These are phyloP conservation scores for Pelodiscus sinensis DNA, from an alignment of 2,113 vertebrate species.

Conservation along the genomic window DNA sequence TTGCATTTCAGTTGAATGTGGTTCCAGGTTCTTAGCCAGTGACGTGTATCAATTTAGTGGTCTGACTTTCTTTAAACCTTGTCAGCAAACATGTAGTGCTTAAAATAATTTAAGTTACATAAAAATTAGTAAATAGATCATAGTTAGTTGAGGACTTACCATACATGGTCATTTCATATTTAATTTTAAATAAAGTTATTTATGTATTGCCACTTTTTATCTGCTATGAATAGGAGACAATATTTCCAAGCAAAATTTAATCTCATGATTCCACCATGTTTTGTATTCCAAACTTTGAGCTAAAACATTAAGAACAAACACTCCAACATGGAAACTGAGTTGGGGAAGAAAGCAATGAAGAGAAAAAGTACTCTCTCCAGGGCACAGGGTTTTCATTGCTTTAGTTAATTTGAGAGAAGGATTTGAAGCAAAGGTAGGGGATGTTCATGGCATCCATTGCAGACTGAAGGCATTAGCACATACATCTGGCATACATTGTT, in stretches of 20 bases:
- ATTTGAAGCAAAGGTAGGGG: neutral
- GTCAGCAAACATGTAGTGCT: neutral
- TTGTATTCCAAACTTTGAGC: neutral
- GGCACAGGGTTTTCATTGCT: neutral
- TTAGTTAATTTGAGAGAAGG: too few species aligned
- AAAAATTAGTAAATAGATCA: neutral
- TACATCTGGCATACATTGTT: neutral
- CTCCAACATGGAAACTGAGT: neutral
- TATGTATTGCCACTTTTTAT: neutral
- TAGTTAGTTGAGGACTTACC: neutral
- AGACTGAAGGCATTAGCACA: neutral
- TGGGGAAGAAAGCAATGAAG: neutral
- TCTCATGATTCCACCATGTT: fast-evolving
- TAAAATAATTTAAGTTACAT: neutral
- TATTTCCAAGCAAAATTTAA: neutral
- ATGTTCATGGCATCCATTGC: neutral
- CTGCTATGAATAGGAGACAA: neutral
- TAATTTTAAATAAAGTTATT: neutral
- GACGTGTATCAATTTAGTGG: neutral
- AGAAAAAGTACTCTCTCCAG: neutral
- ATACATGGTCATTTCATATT: neutral
- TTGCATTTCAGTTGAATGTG: neutral
- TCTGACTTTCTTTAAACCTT: neutral
- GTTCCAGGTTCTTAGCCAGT: neutral
- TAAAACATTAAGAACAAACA: neutral